Percentiles rank a stretch among this genome's conserved stretches.
Conservation (phyloP, 2,888 invertebrate genomes). For the Ectemnius cavifrons region DNA sequence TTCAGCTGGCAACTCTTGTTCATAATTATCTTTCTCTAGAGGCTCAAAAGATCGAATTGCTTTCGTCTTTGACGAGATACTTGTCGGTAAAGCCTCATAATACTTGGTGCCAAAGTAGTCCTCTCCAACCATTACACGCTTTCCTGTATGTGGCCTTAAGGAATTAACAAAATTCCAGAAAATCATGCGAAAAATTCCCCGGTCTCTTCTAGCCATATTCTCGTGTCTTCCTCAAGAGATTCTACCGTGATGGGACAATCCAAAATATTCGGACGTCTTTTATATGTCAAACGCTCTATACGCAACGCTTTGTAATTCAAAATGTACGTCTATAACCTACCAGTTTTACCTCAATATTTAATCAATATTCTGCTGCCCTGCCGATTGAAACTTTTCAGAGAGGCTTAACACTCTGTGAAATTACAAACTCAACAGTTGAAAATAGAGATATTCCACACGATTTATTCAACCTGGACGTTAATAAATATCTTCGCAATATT, state of each 20-base stretch:
- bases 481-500: too few relatives aligned
- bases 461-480: too few relatives aligned
- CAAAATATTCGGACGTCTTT: too few relatives aligned
- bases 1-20: slow-evolving; percentile 89
- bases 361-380: too few relatives aligned
- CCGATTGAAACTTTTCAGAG: too few relatives aligned
- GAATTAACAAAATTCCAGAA: slow-evolving; percentile 83
- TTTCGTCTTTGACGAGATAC: slow-evolving; percentile 78
- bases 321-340: too few relatives aligned
- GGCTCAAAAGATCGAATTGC: slow-evolving; percentile 88
- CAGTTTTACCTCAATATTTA: too few relatives aligned
- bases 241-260: background rate
- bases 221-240: background rate
- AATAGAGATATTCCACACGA: too few relatives aligned
- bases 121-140: slow-evolving; percentile 81
- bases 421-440: too few relatives aligned
- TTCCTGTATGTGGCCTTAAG: slow-evolving; percentile 75
- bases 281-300: too few relatives aligned
- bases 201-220: slow-evolving; percentile 66
- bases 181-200: slow-evolving; percentile 76
- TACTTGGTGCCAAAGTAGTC: slow-evolving; percentile 91
- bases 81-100: slow-evolving; percentile 87
- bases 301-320: too few relatives aligned
- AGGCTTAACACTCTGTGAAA: too few relatives aligned
- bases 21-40: slow-evolving; percentile 82